These are phyloP conservation scores for Anguilla pacifica DNA, from an alignment of 2,797 vertebrate species.

Conservation along the genomic window DNA sequence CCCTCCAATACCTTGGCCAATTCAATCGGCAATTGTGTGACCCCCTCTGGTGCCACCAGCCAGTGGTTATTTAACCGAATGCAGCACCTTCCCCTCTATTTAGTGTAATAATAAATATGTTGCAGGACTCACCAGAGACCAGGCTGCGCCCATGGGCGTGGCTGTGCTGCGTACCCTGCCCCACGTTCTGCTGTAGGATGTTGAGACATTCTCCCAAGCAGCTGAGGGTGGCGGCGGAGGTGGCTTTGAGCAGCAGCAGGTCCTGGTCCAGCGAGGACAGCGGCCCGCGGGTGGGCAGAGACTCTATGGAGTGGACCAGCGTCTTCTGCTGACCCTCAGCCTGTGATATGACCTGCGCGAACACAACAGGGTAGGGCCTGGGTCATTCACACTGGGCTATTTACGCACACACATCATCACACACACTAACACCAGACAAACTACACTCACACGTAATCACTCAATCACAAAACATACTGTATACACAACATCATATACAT, in stretches of 20 bases:
- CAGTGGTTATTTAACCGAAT: not conserved
- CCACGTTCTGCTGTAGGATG: slow-evolving; percentile 83
- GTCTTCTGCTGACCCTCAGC: slow-evolving; percentile 85
- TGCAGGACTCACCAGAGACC: slow-evolving; percentile 59
- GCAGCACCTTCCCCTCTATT: not conserved
- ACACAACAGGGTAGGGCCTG: not conserved
- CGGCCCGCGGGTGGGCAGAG: slow-evolving; percentile 79
- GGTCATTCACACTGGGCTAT: not conserved
- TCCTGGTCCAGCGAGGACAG: slow-evolving; percentile 88
- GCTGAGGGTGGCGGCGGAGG: slow-evolving; percentile 88
- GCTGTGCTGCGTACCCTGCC: slow-evolving; percentile 70
- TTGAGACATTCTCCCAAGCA: slow-evolving; percentile 90
- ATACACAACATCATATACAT: slow-evolving; percentile 18
- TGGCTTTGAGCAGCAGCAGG: slow-evolving; percentile 87
- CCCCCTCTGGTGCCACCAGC: no score
- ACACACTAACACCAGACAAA: not conserved
- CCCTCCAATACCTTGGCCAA: no score
- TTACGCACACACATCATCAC: not conserved
- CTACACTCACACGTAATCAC: not conserved
- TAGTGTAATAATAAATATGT: not conserved
- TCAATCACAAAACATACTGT: slow-evolving; percentile 23
- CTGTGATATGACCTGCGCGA: slow-evolving; percentile 78
- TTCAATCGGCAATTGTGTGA: no score
- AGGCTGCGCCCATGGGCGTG: slow-evolving; percentile 53
- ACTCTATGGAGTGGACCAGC: slow-evolving; percentile 84